phyloP scores from a whole-genome alignment of 1,140 invertebrate species.

The Zophobas atratus region DNA sequence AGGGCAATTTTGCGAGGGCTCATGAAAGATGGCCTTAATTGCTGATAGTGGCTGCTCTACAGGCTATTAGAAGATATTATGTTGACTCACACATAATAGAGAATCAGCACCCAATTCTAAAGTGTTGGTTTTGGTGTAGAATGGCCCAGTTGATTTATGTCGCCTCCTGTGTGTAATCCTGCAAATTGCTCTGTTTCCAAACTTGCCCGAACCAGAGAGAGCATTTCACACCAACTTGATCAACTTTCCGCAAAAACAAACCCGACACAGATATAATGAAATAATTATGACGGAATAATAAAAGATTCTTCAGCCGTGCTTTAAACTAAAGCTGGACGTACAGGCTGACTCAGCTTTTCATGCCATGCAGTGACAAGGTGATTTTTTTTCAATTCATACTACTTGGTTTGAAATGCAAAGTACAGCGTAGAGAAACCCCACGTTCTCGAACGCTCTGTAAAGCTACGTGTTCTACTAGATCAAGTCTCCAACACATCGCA shows the following conservation, averaged over 20 bases:
- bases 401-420: too few relatives aligned
- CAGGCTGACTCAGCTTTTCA: too few relatives aligned
- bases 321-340: too few relatives aligned
- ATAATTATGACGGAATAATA: neutral
- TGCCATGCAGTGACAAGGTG: too few relatives aligned
- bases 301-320: too few relatives aligned
- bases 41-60: constrained; percentile 53
- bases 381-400: too few relatives aligned
- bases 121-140: constrained; percentile 41
- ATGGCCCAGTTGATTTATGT: constrained; percentile 47
- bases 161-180: constrained; percentile 50
- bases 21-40: constrained; percentile 51
- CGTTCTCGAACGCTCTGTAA: too few relatives aligned
- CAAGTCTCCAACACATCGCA: too few relatives aligned
- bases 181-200: constrained; percentile 48
- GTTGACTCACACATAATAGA: constrained; percentile 51
- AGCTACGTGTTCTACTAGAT: too few relatives aligned
- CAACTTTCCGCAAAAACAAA: constrained; percentile 36
- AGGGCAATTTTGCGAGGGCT: constrained; percentile 35
- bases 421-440: too few relatives aligned
- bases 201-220: constrained; percentile 21
- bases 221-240: constrained; percentile 32
- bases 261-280: constrained; percentile 6
- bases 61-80: constrained; percentile 54
- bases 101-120: constrained; percentile 51